Percentiles rank a stretch among this genome's conserved stretches.
Conservation (phyloP, 2,888 invertebrate species). For the Cheilosia soror region DNA sequence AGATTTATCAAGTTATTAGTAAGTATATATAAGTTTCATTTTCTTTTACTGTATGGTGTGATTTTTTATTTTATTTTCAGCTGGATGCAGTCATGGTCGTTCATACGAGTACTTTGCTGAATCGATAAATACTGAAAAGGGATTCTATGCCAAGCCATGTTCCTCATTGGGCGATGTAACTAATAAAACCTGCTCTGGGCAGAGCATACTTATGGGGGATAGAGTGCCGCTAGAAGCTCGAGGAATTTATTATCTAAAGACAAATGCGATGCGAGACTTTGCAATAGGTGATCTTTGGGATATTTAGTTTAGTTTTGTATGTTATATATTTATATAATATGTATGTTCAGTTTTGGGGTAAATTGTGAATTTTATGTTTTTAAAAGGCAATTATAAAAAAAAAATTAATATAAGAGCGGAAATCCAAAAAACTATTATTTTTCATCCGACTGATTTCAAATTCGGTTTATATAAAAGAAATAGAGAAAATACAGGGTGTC, state of each 20-base stretch:
- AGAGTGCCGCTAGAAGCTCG: conserved; percentile 80
- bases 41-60: neutral
- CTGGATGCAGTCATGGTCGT: conserved; percentile 89
- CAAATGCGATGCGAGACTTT: conserved; percentile 85
- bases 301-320: conserved; percentile 5
- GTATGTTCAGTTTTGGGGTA: neutral
- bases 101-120: conserved; percentile 87
- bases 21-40: conserved; percentile 48
- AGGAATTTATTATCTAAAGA: conserved; percentile 87
- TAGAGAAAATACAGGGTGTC: too few relatives aligned
- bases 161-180: conserved; percentile 83
- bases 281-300: conserved; percentile 82
- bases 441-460: too few relatives aligned
- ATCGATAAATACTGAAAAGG: conserved; percentile 85
- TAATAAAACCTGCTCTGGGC: conserved; percentile 80
- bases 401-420: too few relatives aligned
- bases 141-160: conserved; percentile 86
- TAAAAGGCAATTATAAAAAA: too few relatives aligned
- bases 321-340: neutral
- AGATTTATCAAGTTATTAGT: conserved; percentile 83
- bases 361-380: neutral
- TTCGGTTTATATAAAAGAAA: too few relatives aligned
- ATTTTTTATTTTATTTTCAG: conserved; percentile 78
- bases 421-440: too few relatives aligned
- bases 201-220: conserved; percentile 86